Conservation (phyloP, 53 echinoderm and acorn worm species). For the Holothuria scabra region DNA sequence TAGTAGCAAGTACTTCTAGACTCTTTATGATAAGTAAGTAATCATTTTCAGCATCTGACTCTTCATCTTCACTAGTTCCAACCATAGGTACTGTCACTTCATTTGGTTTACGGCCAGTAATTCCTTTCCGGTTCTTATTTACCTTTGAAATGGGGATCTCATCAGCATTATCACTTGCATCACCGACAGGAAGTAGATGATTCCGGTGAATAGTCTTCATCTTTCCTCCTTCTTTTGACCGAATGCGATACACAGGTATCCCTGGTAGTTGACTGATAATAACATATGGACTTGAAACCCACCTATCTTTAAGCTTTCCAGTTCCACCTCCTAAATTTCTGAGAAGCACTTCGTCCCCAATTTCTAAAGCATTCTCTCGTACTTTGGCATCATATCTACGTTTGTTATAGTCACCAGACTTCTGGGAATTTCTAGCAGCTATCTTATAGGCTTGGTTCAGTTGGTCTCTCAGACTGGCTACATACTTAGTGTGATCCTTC, state of each 20-base stretch:
- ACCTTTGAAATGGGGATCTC: not conserved
- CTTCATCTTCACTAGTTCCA: not conserved
- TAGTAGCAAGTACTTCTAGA: not conserved
- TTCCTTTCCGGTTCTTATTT: no score
- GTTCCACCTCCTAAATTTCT: conserved; percentile 38
- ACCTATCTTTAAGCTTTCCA: conserved; percentile 50
- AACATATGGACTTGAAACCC: conserved; percentile 30
- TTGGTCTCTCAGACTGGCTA: conserved; percentile 11
- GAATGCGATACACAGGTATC: conserved; percentile 55
- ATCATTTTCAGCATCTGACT: not conserved
- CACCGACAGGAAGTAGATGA: not conserved
- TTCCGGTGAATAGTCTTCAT: conserved; percentile 24
- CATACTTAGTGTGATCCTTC: conserved; percentile 37
- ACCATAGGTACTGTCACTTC: not conserved
- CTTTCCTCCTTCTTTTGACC: conserved; percentile 47
- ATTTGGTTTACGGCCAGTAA: no score
- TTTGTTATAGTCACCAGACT: conserved; percentile 43
- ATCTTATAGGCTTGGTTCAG: conserved; percentile 45
- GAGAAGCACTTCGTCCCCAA: conserved; percentile 48
- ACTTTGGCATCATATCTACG: conserved; percentile 56
- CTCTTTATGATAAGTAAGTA: not conserved
- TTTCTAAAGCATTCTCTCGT: conserved; percentile 10
- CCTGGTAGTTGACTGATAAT: conserved; percentile 26
- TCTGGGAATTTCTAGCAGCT: conserved; percentile 37
- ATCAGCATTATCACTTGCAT: not conserved